Percentiles rank a stretch among this genome's conserved stretches.
These are phyloP conservation scores for Hetaerina titia DNA, from an alignment of 2,888 invertebrate genomes.

Conservation along the genomic window DNA sequence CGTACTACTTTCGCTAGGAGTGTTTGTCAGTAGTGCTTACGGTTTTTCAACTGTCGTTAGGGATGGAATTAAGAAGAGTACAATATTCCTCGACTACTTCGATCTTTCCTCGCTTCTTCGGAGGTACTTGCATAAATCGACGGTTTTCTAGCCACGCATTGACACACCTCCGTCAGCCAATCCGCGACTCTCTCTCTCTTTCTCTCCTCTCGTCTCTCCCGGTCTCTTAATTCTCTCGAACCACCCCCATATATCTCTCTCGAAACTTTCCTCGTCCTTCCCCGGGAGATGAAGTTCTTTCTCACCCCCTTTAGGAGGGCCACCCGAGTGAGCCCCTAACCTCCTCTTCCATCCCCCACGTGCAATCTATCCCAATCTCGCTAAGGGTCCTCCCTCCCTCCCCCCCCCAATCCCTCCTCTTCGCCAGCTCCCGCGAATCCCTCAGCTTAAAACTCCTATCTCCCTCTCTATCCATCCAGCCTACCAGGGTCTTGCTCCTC, in stretches of 20 bases:
- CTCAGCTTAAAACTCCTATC: neutral
- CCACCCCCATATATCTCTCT: neutral
- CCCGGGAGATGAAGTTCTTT: neutral
- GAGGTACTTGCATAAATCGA: neutral
- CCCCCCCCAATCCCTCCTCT: neutral
- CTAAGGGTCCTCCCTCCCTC: neutral
- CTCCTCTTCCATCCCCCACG: neutral
- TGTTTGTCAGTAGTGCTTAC: too few relatives aligned
- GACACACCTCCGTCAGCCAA: neutral
- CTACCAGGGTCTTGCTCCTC: neutral
- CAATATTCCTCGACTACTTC: too few relatives aligned
- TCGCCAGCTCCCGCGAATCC: neutral
- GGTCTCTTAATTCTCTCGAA: neutral
- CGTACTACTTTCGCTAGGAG: too few relatives aligned
- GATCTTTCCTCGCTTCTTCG: too few relatives aligned
- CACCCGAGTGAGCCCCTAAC: neutral
- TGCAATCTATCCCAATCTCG: neutral
- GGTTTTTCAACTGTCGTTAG: too few relatives aligned
- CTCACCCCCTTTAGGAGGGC: neutral
- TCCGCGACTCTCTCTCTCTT: neutral
- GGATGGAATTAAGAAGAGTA: too few relatives aligned
- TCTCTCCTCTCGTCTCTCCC: neutral
- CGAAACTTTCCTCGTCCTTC: neutral
- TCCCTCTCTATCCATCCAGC: neutral
- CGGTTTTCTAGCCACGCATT: neutral